Base-by-base conservation (phyloP, 2,113 vertebrate species). In the Lasiurus borealis region DNA sequence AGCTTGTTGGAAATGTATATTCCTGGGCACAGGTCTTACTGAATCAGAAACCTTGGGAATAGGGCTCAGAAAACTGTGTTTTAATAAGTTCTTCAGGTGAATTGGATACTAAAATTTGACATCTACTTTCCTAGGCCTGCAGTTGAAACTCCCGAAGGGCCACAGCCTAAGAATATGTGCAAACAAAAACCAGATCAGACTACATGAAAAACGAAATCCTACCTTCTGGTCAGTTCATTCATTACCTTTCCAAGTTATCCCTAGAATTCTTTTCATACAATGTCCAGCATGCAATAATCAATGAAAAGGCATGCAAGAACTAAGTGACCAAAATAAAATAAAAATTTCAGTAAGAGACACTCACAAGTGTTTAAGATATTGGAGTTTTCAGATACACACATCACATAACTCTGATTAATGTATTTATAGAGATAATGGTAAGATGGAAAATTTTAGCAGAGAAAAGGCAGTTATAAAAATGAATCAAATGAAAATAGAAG, bases 401-500 rank as follows among this genome's bases (percentile, higher is more conserved):
- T 54, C n/a, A 69, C 93, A 46, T 85, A 80, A 90, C 29, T 94
- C 52, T 80, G 77, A 59, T 62, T 36, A 86, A 77, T 34, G 59
- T 59, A 77, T 72, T 94, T 72, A 68, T 23, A 86, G 57, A 64
- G 29, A 52, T 57, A 73, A 40, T 44, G 31, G 46, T 44, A 93
- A 77, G 34, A 77, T 34, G 50, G 13, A 93, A 44, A 95, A 83
- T 87, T 83, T 80, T 85, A 69, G 59, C 48, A 80, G 48, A 88
- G 48, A 90, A 62, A 29, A 31, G 13, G 46, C 86, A 76, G 66
- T 71, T 93, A 66, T 46, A 52, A 88, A 94, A 88, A 31, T 52
- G 48, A 81, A 59, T 72, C 44, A 90, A 95, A 88, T 80, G 15
- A 93, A 91, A 90, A 94, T 64, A 50, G 52, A 80, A 69, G 18